These are phyloP conservation scores for Trachurus trachurus DNA, from an alignment of 2,797 vertebrate species.

Conservation along the genomic window DNA sequence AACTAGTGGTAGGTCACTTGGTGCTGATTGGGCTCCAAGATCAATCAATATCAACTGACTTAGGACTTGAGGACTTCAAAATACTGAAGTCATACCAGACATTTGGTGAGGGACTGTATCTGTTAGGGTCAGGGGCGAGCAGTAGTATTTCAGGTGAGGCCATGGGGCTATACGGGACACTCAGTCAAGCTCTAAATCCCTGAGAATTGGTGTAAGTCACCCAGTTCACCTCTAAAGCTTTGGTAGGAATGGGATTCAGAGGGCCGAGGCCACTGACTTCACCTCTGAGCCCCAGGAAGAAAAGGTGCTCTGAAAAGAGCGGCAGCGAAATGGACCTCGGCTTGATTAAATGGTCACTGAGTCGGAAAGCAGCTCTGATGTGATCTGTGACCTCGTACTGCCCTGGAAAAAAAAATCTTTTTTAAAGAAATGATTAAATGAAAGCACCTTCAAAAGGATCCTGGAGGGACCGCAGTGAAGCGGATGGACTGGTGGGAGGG, in stretches of 20 bases:
- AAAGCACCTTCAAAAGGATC: conserved; percentile 88
- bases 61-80: conserved; percentile 36
- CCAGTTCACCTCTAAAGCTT: conserved; percentile 79
- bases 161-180: conserved; percentile 67
- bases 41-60: conserved; percentile 23
- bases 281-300: conserved; percentile 88
- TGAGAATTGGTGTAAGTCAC: conserved; percentile 80
- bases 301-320: conserved; percentile 85
- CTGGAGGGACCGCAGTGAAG: conserved; percentile 69
- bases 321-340: conserved; percentile 87
- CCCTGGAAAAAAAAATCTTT: conserved; percentile 80
- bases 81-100: conserved; percentile 32
- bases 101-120: conserved; percentile 46
- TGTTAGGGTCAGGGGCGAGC: conserved; percentile 51
- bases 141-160: conserved; percentile 68
- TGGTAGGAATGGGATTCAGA: conserved; percentile 79
- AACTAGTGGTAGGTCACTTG: too few relatives aligned
- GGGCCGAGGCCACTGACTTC: conserved; percentile 84
- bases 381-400: conserved; percentile 88
- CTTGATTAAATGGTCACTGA: conserved; percentile 95
- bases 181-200: conserved; percentile 83
- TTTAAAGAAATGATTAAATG: conserved; percentile 90
- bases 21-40: conserved; percentile 19
- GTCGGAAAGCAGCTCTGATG: conserved; percentile 93
- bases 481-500: conserved; percentile 75